Evolutionary conservation across 2,113 vertebrate species (phyloP).

Genomic region (Scalopus aquaticus): DNA sequence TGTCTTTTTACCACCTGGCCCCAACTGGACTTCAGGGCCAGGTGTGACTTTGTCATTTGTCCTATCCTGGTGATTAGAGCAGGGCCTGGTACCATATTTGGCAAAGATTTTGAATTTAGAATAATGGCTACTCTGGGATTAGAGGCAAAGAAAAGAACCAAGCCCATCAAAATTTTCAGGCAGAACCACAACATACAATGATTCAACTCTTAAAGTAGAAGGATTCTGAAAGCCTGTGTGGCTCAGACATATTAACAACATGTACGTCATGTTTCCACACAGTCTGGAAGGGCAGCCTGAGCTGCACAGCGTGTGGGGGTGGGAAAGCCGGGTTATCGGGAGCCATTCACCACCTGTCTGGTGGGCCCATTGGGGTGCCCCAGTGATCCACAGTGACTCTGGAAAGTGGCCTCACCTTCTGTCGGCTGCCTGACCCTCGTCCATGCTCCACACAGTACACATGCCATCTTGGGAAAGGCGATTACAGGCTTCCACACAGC

Average conservation of each 20-base stretch:
- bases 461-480: neutral
- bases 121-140: neutral
- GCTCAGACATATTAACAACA: neutral
- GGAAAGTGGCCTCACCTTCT: neutral
- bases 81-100: neutral
- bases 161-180: neutral
- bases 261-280: neutral
- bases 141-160: neutral
- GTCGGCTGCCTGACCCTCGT: neutral
- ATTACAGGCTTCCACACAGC: accelerated
- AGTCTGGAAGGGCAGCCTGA: neutral
- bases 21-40: neutral
- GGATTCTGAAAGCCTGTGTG: neutral
- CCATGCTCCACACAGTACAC: accelerated
- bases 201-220: neutral
- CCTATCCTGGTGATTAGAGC: neutral
- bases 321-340: neutral
- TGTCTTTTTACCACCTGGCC: neutral
- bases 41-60: neutral
- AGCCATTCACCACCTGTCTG: neutral
- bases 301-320: neutral
- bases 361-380: no score
- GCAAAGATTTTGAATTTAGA: neutral
- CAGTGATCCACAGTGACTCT: neutral
- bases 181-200: neutral